phyloP scores from a whole-genome alignment of 2,113 vertebrate genomes.

The Megaleporinus macrocephalus region DNA sequence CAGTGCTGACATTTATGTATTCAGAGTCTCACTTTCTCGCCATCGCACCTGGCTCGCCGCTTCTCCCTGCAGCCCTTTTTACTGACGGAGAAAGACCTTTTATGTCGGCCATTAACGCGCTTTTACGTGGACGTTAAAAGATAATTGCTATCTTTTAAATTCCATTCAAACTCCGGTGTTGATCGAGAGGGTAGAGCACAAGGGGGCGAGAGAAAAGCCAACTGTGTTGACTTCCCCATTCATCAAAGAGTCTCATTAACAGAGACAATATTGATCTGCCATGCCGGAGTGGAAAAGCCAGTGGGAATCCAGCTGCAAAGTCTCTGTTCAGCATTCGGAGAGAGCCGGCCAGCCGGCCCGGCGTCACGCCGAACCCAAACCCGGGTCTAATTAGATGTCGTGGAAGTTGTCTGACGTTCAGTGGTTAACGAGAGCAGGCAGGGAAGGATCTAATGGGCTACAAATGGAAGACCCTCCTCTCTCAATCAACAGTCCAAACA shows the following conservation, averaged over 20 bases:
- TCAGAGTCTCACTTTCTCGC: not conserved
- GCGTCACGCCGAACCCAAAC: conserved; percentile 10
- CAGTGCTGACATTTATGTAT: not conserved
- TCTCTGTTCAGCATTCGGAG: conserved; percentile 46
- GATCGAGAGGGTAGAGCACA: conserved; percentile 48
- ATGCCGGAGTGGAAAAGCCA: conserved; percentile 47
- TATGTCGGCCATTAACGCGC: conserved; percentile 32
- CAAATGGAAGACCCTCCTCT: not conserved
- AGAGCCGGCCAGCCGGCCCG: not conserved
- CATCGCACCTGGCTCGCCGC: not conserved
- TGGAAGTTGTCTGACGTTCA: conserved; percentile 42
- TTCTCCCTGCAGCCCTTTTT: not conserved
- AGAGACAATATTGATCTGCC: conserved; percentile 65
- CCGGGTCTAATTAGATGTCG: conserved; percentile 58
- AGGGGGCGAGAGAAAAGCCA: conserved; percentile 30
- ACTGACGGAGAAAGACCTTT: conserved; percentile 36
- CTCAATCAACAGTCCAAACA: conserved; percentile 40
- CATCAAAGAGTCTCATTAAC: conserved; percentile 68
- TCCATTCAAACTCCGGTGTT: conserved; percentile 27
- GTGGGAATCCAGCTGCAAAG: conserved; percentile 44
- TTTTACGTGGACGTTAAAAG: conserved; percentile 48
- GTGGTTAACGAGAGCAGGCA: not conserved
- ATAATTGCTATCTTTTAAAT: conserved; percentile 53
- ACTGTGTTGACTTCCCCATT: conserved; percentile 65
- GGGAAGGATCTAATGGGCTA: not conserved